Percentiles rank a stretch among this genome's conserved stretches.
Conservation (phyloP, 2,113 vertebrate species). For the Narcine bancroftii region DNA sequence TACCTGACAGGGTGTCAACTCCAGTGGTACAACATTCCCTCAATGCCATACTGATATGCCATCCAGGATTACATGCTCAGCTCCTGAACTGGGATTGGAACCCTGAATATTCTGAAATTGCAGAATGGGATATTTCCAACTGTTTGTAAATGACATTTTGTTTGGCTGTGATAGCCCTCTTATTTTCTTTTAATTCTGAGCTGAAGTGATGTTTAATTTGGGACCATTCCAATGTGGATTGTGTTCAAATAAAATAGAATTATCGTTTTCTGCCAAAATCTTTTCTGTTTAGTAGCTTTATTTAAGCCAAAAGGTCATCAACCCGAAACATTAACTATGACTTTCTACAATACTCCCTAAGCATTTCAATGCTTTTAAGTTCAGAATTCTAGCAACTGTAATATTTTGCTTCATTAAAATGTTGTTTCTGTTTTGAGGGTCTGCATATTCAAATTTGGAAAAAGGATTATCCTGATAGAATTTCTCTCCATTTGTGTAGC, state of each 20-base stretch:
- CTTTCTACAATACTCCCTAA: too few relatives aligned
- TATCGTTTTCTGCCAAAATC: background rate
- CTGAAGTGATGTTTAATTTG: background rate
- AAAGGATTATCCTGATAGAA: background rate
- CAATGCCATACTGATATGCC: background rate
- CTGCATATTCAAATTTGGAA: too few relatives aligned
- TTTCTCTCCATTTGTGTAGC: background rate
- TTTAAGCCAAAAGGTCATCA: background rate
- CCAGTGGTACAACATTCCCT: background rate
- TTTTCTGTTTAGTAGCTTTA: background rate
- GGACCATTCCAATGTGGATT: background rate
- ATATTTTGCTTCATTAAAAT: background rate
- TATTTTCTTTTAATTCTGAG: background rate
- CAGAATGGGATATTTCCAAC: background rate
- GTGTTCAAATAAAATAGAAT: background rate
- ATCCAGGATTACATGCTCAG: background rate
- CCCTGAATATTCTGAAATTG: background rate
- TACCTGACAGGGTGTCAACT: background rate
- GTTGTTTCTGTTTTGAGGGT: background rate
- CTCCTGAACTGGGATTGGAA: background rate
- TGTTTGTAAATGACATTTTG: background rate
- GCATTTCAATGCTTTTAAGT: too few relatives aligned
- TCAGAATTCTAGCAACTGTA: too few relatives aligned
- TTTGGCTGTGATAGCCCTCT: background rate
- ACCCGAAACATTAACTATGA: too few relatives aligned